These are phyloP conservation scores for Microcebus jonahi DNA, from an alignment of 2,113 vertebrate genomes.

Conservation along the genomic window DNA sequence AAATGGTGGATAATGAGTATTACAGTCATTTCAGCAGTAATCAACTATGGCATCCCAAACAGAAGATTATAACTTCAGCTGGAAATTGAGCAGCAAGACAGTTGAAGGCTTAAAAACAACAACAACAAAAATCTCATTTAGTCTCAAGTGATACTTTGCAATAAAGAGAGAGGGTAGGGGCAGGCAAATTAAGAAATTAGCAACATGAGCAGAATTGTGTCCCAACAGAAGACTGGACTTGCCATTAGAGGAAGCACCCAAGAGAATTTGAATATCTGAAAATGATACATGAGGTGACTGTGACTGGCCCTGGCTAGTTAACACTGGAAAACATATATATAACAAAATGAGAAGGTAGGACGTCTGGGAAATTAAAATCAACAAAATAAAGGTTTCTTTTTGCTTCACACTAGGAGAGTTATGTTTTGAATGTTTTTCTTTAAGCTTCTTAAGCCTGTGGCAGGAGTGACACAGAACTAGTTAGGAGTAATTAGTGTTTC, in stretches of 20 bases:
- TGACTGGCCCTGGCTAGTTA: not conserved
- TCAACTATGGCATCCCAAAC: constrained; percentile 77
- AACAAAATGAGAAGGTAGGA: constrained; percentile 6
- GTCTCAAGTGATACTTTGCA: constrained; percentile 65
- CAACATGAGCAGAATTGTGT: constrained; percentile 64
- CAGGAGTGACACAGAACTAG: not conserved
- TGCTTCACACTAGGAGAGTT: not conserved
- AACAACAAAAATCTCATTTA: constrained; percentile 65
- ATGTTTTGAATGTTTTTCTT: not conserved
- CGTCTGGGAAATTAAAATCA: not conserved
- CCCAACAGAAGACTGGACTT: constrained; percentile 63
- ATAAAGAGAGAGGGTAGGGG: constrained; percentile 60
- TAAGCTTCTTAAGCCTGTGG: not conserved
- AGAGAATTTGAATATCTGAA: constrained; percentile 60
- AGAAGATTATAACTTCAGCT: constrained; percentile 81
- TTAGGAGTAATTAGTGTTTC: not conserved
- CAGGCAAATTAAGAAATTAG: constrained; percentile 77
- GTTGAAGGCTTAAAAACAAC: constrained; percentile 66
- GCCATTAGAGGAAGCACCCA: constrained; percentile 60
- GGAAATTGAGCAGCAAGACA: constrained; percentile 75
- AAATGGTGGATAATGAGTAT: constrained; percentile 79
- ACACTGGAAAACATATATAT: not conserved
- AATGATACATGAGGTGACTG: constrained; percentile 32
- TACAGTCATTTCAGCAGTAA: constrained; percentile 77
- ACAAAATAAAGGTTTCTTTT: constrained; percentile 1